A percentile compares a stretch with the other conserved stretches of the same genome.
Conservation (phyloP, 1,140 invertebrate species). For the Steinernema khuongi region DNA sequence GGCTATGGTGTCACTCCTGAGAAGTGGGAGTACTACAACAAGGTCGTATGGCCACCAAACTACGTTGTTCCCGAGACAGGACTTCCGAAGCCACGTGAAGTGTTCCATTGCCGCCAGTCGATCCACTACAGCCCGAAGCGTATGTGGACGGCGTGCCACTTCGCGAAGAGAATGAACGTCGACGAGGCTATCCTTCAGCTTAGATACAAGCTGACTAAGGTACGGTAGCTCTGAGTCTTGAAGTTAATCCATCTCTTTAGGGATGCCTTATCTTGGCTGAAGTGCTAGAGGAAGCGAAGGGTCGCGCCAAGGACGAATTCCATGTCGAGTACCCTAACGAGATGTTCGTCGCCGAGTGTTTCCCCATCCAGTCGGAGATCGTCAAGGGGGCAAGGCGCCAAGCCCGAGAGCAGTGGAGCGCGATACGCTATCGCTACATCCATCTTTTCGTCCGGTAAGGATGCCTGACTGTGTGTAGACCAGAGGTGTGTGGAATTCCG, state of each 20-base stretch:
- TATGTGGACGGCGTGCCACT: conserved; percentile 51
- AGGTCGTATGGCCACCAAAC: conserved; percentile 55
- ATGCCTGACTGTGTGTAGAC: neutral
- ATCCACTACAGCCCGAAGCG: conserved; percentile 51
- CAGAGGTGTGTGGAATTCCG: too few relatives aligned
- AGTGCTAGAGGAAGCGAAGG: conserved; percentile 48
- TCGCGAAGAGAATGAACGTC: conserved; percentile 54
- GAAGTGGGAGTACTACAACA: conserved; percentile 59
- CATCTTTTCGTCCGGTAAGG: conserved; percentile 47
- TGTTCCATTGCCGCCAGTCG: conserved; percentile 53
- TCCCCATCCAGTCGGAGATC: conserved; percentile 51
- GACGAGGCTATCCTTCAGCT: conserved; percentile 52
- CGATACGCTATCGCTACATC: conserved; percentile 53
- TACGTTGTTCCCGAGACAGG: conserved; percentile 58
- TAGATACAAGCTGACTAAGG: conserved; percentile 43
- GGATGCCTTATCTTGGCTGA: conserved; percentile 44
- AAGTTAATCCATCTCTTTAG: conserved; percentile 29
- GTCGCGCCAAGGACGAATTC: conserved; percentile 49
- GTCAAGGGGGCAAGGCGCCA: conserved; percentile 52
- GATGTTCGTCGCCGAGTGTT: conserved; percentile 56
- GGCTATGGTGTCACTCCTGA: conserved; percentile 51
- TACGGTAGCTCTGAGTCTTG: conserved; percentile 20
- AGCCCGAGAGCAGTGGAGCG: conserved; percentile 50
- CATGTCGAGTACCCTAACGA: conserved; percentile 46
- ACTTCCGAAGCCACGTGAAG: conserved; percentile 49